Base-by-base conservation (phyloP, 2,888 invertebrate species). In the Ganaspis brasiliensis region DNA sequence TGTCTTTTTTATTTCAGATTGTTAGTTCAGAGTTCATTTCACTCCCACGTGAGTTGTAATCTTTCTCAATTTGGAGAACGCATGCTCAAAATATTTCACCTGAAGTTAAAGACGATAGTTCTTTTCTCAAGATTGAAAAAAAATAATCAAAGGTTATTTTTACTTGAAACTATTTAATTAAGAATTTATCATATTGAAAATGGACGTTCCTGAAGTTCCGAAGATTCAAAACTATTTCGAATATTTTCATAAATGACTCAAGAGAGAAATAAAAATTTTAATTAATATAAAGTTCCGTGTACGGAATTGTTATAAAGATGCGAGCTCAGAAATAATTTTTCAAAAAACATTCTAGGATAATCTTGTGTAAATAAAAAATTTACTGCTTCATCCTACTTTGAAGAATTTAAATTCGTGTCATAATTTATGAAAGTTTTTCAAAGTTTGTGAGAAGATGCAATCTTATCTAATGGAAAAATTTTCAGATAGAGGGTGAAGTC, bases 21-120 rank as follows among this genome's bases (percentile, higher is more conserved):
- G 40, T 40, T 40, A 40, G 40, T 31, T 59, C 26, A 14, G 31
- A n/a, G 59, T 59, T 59, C 26, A 59, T 31, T 59, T 59, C 26
- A 59, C 26, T n/a, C 16, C 2, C 35, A 6, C 59, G 14, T 24
- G 26, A 14, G 31, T 31, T 8, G 5, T 57, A 9, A 1, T 31
- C 8, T 31, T 59, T 59, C n/a, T 26, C 31, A 31, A n/a, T 59
- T 16, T 26, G n/a, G 16, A 24, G 6, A 56, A 56, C 56, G 56
- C 56, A 56, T 24, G 26, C 59, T 31, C 31, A 16, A 35, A 59
- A 35, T 26, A 26, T 31, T 16, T 14, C 56, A 56, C 12, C 26
- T 14, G 16, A 24, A 14, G 10, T 59, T 59, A 26, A 59, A 57
- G 57, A 26, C 6, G 57, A 57, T 57, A 57, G 57, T 57, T 57